Base-by-base conservation (phyloP, 2,888 invertebrate genomes). In the Brassicogethes aeneus region DNA sequence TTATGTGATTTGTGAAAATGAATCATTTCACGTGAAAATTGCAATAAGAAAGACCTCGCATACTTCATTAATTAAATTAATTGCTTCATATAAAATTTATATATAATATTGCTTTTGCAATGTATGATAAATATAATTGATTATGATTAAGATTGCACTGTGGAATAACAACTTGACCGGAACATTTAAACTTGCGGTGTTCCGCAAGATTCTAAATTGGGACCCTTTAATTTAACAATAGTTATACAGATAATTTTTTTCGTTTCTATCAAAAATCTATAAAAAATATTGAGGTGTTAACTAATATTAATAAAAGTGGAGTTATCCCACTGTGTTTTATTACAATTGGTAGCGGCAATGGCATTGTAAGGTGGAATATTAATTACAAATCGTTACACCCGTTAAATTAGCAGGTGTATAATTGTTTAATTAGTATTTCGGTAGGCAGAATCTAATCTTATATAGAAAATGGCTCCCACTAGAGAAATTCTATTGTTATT, bases 341-440 rank as follows among this genome's bases (percentile, higher is more conserved):
- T 10, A 5, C 5, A 7, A 35, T 35, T 35, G 36, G 15, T 12
- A n/a, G n/a, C 15, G 41, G 42, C 41, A 34, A 23, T 42, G 37
- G 46, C 29, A 40, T 42, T 42, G 45, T 42, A 15, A 35, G 15
- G 36, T 35, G 36, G 40, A 40, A 44, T 23, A 23, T 10, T 23
- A 23, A 23, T 23, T 23, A 23, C 23, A 23, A 23, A 10, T 23
- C 23, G 10, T 23, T 23, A 5, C 23, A 5, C 5, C 23, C 10
- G 23, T 47, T 45, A 45, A 43, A 42, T 47, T 47, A 45, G 45
- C 42, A 47, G 44, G 47, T 44, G 45, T 44, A 42, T 47, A 47
- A 51, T 45, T 51, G 23, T 23, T 23, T 23, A 23, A 23, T 23
- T 23, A 23, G 23, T 23, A 7, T 23, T 23, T 23, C 23, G 23